A percentile compares a stretch with the other conserved stretches of the same genome.
phyloP scores from a whole-genome alignment of 2,888 invertebrate genomes.

The Drosophila multiciliata region DNA sequence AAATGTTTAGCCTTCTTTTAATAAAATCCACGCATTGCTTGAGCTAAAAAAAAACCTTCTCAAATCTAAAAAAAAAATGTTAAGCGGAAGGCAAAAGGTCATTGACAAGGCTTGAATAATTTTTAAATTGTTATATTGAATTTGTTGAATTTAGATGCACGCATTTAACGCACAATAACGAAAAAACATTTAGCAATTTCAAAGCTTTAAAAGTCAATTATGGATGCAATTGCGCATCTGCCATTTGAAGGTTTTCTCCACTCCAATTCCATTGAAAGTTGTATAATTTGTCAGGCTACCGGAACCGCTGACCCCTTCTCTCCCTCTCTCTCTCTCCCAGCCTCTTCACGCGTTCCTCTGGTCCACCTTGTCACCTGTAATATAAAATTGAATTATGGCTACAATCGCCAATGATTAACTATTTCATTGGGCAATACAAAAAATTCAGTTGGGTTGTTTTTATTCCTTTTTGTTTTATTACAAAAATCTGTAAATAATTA shows the following conservation, averaged over 20 bases:
- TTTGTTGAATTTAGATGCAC: constrained; percentile 29
- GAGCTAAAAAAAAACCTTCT: constrained; percentile 17
- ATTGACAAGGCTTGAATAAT: constrained; percentile 57
- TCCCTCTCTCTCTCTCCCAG: too few relatives aligned
- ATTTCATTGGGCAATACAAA: constrained; percentile 16
- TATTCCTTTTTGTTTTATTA: not conserved
- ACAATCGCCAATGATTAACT: constrained; percentile 42
- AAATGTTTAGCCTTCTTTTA: not conserved
- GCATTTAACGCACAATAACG: constrained; percentile 58
- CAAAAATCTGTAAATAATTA: constrained; percentile 27
- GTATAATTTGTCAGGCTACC: constrained; percentile 65
- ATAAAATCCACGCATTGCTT: constrained; percentile 9
- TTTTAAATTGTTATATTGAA: constrained; percentile 2
- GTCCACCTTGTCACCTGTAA: constrained; percentile 18
- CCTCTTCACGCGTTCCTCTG: not conserved
- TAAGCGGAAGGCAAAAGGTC: constrained; percentile 61
- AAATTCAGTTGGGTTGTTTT: constrained; percentile 29
- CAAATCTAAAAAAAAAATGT: constrained; percentile 21
- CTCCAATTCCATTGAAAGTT: constrained; percentile 53
- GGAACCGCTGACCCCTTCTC: constrained; percentile 9
- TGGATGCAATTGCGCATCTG: constrained; percentile 68
- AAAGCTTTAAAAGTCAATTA: constrained; percentile 68
- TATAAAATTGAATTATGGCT: constrained; percentile 18
- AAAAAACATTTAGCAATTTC: constrained; percentile 39
- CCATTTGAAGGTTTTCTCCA: constrained; percentile 59